phyloP scores from a whole-genome alignment of 2,888 invertebrate species.

The Syrista parreyssii region DNA sequence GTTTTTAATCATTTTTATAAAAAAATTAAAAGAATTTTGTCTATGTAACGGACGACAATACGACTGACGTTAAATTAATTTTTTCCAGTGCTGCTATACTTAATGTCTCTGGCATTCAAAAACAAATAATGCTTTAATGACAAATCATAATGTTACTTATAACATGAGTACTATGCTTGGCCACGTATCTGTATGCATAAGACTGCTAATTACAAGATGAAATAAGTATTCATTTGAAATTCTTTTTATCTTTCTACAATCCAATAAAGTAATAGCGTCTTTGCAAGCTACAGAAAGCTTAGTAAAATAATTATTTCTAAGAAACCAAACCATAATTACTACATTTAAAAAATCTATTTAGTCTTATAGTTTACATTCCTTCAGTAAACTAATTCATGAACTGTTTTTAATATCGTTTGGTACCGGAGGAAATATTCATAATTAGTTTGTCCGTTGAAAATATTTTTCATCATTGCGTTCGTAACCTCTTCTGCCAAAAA shows the following conservation, averaged over 20 bases:
- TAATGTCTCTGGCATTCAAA: background rate
- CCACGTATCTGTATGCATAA: background rate
- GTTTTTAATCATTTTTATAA: background rate
- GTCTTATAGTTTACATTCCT: background rate
- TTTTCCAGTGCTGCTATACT: background rate
- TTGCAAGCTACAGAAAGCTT: background rate
- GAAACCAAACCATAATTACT: background rate
- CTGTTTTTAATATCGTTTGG: background rate
- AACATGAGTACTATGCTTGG: background rate
- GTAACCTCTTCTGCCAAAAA: background rate
- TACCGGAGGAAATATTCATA: background rate
- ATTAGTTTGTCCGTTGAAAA: background rate
- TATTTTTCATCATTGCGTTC: background rate
- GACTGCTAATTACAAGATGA: background rate
- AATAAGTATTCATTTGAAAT: background rate
- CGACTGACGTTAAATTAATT: background rate
- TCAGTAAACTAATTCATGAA: background rate
- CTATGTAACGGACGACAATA: background rate
- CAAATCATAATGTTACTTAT: background rate
- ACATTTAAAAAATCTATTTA: background rate
- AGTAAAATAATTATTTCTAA: background rate
- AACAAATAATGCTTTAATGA: background rate
- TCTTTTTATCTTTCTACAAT: background rate
- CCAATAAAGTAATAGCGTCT: background rate
- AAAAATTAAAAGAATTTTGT: background rate